Base-by-base conservation (phyloP, 2,113 vertebrate genomes). In the Buteo buteo region DNA sequence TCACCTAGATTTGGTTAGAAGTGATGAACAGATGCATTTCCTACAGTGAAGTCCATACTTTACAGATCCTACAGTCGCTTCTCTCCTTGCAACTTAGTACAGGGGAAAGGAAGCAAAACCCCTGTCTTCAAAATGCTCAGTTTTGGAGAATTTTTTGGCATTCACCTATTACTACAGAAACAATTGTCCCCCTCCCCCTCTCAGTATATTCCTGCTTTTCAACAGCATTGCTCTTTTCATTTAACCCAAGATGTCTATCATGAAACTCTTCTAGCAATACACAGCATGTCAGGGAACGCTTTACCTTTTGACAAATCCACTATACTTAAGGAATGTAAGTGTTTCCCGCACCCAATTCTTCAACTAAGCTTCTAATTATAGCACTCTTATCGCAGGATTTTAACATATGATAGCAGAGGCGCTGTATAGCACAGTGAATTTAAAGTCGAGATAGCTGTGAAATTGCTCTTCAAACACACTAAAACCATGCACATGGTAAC, bases 401-500 rank as follows among this genome's bases (percentile, higher is more conserved):
- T 58, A 71, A 7, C 34, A 54, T 14, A 52, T 1, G 34, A 80
- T 20, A 93, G 59, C 58, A 45, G 85, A 79, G 76, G 82, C 3
- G 0, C 74, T 52, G 78, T 20, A 38, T 3, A 59, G 32, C 52
- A 72, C 82, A 7, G 58, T 38, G 91, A 86, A 81, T 95, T 55
- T 66, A 7, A 93, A 93, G 58, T 6, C 6, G 5, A 69, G 45
- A 45, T 17, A 49, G 76, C 36, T 88, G 80, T 16, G 4, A 44
- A 92, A 40, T 13, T 72, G 42, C 36, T 90, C 67, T 73, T 69
- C 50, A 77, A 64, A 55, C 11, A 50, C 50, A 9, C 57, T 28
- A n/a, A 74, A 44, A 2, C 25, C 65, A 26, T 0, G 4, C 26
- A 16, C 4, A 2, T 0, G 1, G 24, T 12, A 16, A 57, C 10